Evolutionary conservation across 2,888 invertebrate genomes (phyloP).

Genomic region (Iselma pallidipennis): DNA sequence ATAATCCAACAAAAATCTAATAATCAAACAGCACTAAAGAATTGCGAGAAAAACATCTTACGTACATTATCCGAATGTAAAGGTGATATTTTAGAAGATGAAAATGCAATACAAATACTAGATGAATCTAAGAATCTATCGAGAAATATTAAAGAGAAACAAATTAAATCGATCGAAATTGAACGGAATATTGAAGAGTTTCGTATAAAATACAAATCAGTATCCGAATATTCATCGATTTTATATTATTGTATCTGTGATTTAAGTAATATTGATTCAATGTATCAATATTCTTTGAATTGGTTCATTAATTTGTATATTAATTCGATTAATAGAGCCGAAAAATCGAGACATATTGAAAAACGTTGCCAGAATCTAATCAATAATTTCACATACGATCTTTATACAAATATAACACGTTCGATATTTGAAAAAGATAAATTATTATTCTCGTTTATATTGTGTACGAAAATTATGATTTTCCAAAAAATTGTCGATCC

Average conservation of each 20-base stretch:
- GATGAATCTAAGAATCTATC: conserved; percentile 88
- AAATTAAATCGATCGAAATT: conserved; percentile 87
- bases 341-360: conserved; percentile 79
- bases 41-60: conserved; percentile 92
- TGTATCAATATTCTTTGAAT: conserved; percentile 94
- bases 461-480: too few relatives aligned
- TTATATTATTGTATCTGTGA: conserved; percentile 83
- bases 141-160: conserved; percentile 91
- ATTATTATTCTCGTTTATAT: conserved; percentile 80
- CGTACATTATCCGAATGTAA: conserved; percentile 79
- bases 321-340: conserved; percentile 83
- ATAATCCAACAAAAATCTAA: conserved; percentile 88
- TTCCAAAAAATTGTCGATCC: too few relatives aligned
- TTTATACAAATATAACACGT: conserved; percentile 88
- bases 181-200: conserved; percentile 88
- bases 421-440: conserved; percentile 96
- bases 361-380: conserved; percentile 75
- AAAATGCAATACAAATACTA: conserved; percentile 84
- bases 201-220: conserved; percentile 84
- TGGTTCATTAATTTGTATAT: conserved; percentile 96
- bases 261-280: conserved; percentile 90
- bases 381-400: conserved; percentile 85
- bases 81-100: conserved; percentile 87
- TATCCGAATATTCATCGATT: conserved; percentile 86
- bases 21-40: conserved; percentile 78